Conservation (phyloP, 2,797 vertebrate species). For the Brotogeris chrysoptera region DNA sequence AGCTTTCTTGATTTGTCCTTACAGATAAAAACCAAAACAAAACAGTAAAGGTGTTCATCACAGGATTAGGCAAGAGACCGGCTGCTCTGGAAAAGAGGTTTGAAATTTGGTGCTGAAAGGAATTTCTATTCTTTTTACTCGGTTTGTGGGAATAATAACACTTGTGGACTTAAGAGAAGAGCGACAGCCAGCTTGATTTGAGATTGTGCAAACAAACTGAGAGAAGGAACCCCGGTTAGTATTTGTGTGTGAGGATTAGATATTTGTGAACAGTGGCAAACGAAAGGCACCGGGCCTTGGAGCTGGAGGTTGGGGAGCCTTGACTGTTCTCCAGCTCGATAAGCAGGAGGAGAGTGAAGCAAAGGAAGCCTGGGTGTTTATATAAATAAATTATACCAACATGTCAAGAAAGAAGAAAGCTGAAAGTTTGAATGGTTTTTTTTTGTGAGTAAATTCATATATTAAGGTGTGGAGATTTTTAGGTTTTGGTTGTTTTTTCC, state of each 20-base stretch:
- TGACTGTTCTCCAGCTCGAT: not conserved
- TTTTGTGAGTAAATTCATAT: not conserved
- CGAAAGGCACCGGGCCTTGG: not conserved
- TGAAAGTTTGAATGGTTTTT: not conserved
- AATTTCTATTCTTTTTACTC: not conserved
- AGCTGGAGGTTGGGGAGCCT: not conserved
- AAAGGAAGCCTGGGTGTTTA: not conserved
- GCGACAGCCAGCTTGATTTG: not conserved
- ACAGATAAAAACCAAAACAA: not conserved
- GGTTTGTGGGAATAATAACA: not conserved
- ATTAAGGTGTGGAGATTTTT: accelerated
- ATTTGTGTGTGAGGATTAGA: not conserved
- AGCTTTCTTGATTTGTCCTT: not conserved
- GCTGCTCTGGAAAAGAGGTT: not conserved
- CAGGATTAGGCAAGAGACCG: not conserved
- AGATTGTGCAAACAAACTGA: not conserved
- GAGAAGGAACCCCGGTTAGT: not conserved
- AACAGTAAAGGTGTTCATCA: not conserved
- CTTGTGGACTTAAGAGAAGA: not conserved
- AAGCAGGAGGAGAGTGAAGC: not conserved
- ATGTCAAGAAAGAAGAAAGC: not conserved
- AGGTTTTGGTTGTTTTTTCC: accelerated
- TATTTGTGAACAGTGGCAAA: accelerated
- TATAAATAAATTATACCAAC: not conserved
- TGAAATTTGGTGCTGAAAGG: not conserved